These are phyloP conservation scores for Alloscopus bannaensis DNA, from an alignment of 2,888 invertebrate genomes.

Conservation along the genomic window DNA sequence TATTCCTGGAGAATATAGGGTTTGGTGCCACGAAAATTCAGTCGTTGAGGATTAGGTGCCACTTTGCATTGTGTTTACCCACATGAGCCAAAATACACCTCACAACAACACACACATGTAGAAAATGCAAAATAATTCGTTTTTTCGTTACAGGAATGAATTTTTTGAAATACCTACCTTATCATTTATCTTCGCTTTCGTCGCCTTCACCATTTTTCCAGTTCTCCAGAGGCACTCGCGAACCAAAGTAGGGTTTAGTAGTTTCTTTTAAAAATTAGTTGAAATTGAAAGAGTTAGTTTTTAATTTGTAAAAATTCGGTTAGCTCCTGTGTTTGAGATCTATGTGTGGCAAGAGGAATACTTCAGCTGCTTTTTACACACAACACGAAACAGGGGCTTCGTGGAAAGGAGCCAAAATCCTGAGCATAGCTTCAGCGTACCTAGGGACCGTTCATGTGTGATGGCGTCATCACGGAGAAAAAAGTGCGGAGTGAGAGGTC, in stretches of 20 bases:
- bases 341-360: constrained; percentile 29
- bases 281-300: too few relatives aligned
- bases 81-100: neutral
- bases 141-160: constrained; percentile 56
- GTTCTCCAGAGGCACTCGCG: constrained; percentile 18
- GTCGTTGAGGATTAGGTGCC: too few relatives aligned
- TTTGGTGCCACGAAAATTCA: too few relatives aligned
- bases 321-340: constrained; percentile 37
- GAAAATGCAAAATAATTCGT: neutral
- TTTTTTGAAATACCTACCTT: constrained; percentile 59
- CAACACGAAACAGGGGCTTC: constrained; percentile 4
- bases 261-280: too few relatives aligned
- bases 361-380: constrained; percentile 57
- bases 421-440: constrained; percentile 49
- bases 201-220: constrained; percentile 66
- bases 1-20: too few relatives aligned
- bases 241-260: too few relatives aligned
- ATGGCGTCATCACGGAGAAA: neutral
- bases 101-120: constrained; percentile 16
- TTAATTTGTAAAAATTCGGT: constrained; percentile 18
- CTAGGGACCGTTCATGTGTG: constrained; percentile 48
- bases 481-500: neutral
- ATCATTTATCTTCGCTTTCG: constrained; percentile 68
- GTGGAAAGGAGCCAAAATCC: constrained; percentile 60
- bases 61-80: too few relatives aligned